Evolutionary conservation across 2,888 invertebrate species (phyloP).

Genomic region (Netelia virgata): DNA sequence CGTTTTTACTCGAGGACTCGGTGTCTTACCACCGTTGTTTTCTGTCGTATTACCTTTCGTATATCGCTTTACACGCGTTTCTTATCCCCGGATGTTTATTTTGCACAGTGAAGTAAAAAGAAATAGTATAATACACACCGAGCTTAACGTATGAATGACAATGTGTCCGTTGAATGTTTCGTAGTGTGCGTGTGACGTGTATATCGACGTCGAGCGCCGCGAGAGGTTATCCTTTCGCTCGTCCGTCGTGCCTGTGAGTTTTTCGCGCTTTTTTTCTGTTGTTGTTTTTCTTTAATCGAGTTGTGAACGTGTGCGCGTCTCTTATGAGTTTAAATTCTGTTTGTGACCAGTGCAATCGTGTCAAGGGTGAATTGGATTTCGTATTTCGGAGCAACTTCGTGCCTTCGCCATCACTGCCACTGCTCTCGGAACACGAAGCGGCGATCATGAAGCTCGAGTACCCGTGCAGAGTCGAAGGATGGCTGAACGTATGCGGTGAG

Average conservation of each 20-base stretch:
- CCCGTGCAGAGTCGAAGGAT: conserved; percentile 87
- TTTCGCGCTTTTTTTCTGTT: neutral
- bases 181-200: conserved; percentile 15
- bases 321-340: conserved; percentile 59
- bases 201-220: neutral
- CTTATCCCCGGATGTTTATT: neutral
- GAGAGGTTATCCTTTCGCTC: neutral
- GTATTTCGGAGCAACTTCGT: conserved; percentile 51
- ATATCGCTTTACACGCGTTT: neutral
- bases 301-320: conserved; percentile 54
- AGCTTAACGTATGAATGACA: neutral
- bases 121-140: neutral
- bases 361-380: conserved; percentile 61
- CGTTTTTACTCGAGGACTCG: conserved; percentile 11
- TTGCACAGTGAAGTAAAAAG: conserved; percentile 3
- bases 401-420: conserved; percentile 3
- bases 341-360: conserved; percentile 66
- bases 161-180: conserved; percentile 22
- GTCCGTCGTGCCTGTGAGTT: neutral
- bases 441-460: conserved; percentile 85
- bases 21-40: neutral
- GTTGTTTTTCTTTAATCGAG: conserved; percentile 21
- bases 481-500: conserved; percentile 87
- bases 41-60: neutral
- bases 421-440: conserved; percentile 12